These are phyloP conservation scores for Anguilla rostrata DNA, from an alignment of 2,113 vertebrate species.

Conservation along the genomic window DNA sequence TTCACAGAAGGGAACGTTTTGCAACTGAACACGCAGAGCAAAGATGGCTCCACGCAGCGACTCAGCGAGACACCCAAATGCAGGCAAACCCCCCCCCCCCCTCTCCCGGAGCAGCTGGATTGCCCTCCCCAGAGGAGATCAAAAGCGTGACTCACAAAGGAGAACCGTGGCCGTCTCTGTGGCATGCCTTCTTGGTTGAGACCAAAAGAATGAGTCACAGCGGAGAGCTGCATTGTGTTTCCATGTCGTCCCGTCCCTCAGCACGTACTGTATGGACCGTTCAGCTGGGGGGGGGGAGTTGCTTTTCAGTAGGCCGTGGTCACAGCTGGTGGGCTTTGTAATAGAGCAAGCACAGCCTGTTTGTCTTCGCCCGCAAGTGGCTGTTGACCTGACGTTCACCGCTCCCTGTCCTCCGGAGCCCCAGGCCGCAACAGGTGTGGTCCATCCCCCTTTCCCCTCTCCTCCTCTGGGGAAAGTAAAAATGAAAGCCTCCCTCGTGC, in stretches of 20 bases:
- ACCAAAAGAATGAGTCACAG: background rate
- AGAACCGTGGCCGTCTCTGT: background rate
- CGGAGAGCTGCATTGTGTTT: background rate
- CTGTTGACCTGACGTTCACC: background rate
- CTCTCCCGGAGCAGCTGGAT: background rate
- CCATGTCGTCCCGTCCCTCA: background rate
- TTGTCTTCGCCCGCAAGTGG: background rate
- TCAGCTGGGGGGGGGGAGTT: background rate
- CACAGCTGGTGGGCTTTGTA: slow-evolving; percentile 12
- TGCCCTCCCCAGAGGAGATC: background rate
- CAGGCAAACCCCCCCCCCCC: background rate
- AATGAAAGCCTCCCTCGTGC: background rate
- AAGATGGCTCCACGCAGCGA: background rate
- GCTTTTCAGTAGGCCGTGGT: background rate
- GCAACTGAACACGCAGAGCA: background rate
- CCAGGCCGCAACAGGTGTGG: slow-evolving; percentile 5
- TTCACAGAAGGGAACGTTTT: background rate
- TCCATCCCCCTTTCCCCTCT: background rate
- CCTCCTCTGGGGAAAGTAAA: background rate
- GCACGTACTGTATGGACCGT: background rate
- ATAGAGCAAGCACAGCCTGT: background rate
- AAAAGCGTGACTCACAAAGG: slow-evolving; percentile 1
- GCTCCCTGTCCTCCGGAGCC: background rate
- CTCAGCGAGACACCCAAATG: background rate
- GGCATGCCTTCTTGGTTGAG: background rate